Base-by-base conservation (phyloP, 2,888 invertebrate genomes). In the Amphipyra tragopoginis region DNA sequence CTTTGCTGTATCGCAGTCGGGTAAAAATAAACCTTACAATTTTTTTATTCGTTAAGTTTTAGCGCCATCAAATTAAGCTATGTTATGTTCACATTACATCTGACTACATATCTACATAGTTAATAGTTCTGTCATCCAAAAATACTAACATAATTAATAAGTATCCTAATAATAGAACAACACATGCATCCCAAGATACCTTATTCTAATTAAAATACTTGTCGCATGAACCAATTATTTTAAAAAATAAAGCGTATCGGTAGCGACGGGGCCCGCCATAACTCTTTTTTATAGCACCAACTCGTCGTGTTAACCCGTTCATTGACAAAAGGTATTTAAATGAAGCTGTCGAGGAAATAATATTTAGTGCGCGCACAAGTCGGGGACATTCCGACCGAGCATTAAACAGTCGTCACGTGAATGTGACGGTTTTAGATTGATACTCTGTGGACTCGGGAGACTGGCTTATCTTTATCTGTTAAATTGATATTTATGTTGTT, bases 321-420 rank as follows among this genome's bases (percentile, higher is more conserved):
- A 92, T 93, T 93, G 94, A 94, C 94, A 94, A 94, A 94, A 94
- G 94, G 93, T 93, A 94, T 94, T 94, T 94, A 94, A 94, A 94
- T 94, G 86, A 93, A 94, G 90, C 93, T 94, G 94, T 94, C 94
- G 85, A 74, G 85, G 84, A 85, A 86, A 84, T 88, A 77, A 93
- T 93, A 94, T 94, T 94, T 93, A 94, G 90, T 92, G 93, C 90
- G 83, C 72, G 79, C 82, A 84, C 84, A 85, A 79, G 65, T 76
- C 64, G 67, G 81, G 81, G 86, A 88, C 89, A 90, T 91, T 87
- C 91, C 84, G 68, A 64, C 77, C 83, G 74, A 80, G 85, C 87
- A 85, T 90, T 89, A 87, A 85, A 86, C 85, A 83, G 80, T 84
- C 81, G 79, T 80, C 85, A 83, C 82, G 82, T 87, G 85, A 82